phyloP scores from a whole-genome alignment of 2,888 invertebrate species.

The Sesia apiformis region DNA sequence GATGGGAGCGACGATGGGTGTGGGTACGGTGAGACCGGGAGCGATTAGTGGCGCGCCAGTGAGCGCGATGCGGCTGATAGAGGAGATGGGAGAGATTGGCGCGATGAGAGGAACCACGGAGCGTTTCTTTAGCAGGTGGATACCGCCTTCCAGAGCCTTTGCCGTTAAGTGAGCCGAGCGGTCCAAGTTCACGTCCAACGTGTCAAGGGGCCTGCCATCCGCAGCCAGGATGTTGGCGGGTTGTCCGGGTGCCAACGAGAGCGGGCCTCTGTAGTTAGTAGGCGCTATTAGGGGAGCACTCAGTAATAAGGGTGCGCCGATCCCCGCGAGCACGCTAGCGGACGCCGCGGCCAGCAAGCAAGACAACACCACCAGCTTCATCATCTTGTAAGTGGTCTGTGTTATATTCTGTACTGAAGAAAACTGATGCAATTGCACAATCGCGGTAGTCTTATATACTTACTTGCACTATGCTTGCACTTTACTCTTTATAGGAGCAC shows the following conservation, averaged over 20 bases:
- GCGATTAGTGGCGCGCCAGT: conserved; percentile 12
- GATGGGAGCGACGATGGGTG: conserved; percentile 10
- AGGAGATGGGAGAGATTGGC: conserved; percentile 7
- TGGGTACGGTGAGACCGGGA: conserved; percentile 1
- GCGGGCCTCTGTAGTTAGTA: conserved; percentile 48
- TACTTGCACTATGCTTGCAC: conserved; percentile 19
- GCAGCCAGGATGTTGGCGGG: conserved; percentile 56
- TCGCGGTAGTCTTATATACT: conserved; percentile 40
- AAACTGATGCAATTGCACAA: conserved; percentile 43
- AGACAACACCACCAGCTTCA: conserved; percentile 76
- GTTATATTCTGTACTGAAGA: conserved; percentile 37
- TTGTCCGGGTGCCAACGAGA: conserved; percentile 59
- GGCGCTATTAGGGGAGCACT: conserved; percentile 23
- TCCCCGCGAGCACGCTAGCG: conserved; percentile 24
- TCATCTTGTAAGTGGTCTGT: conserved; percentile 65
- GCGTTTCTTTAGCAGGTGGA: conserved; percentile 43
- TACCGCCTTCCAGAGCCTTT: conserved; percentile 35
- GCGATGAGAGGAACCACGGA: conserved; percentile 10
- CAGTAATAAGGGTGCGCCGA: conserved; percentile 1
- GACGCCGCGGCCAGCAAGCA: too few relatives aligned
- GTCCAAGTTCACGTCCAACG: conserved; percentile 60
- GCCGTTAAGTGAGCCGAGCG: conserved; percentile 55
- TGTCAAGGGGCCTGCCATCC: conserved; percentile 61
- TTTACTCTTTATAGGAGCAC: conserved; percentile 29
- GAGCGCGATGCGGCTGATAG: conserved; percentile 11